Percentiles rank a stretch among this genome's conserved stretches.
Evolutionary conservation across 2,113 vertebrate species (phyloP).

Genomic region (Quiscalus mexicanus): DNA sequence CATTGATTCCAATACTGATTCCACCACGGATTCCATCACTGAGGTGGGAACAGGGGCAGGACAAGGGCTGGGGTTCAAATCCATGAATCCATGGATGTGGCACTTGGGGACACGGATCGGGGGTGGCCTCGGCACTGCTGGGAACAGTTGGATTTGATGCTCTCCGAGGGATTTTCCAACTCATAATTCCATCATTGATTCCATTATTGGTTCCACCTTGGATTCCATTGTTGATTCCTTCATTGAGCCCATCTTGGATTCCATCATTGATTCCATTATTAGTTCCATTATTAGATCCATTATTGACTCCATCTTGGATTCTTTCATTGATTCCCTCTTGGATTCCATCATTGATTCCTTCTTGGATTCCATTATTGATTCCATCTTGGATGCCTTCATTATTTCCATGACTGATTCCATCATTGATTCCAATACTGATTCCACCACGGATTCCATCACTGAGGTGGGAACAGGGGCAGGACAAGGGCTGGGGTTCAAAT

Average conservation of each 20-base stretch:
- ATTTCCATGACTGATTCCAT: too few relatives aligned
- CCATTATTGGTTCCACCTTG: too few relatives aligned
- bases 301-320: too few relatives aligned
- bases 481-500: background rate
- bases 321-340: too few relatives aligned
- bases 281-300: accelerated
- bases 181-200: accelerated
- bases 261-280: accelerated
- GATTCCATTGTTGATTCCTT: too few relatives aligned
- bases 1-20: background rate
- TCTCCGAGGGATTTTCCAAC: background rate
- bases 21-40: background rate
- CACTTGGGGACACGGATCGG: background rate
- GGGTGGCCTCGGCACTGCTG: background rate
- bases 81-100: background rate
- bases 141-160: accelerated
- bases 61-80: background rate
- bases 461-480: background rate
- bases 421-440: background rate
- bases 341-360: background rate
- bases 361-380: too few relatives aligned
- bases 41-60: background rate
- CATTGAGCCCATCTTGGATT: accelerated
- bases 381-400: background rate
- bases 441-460: background rate